Conservation (phyloP, 2,113 vertebrate genomes). For the Tauraco erythrolophus region DNA sequence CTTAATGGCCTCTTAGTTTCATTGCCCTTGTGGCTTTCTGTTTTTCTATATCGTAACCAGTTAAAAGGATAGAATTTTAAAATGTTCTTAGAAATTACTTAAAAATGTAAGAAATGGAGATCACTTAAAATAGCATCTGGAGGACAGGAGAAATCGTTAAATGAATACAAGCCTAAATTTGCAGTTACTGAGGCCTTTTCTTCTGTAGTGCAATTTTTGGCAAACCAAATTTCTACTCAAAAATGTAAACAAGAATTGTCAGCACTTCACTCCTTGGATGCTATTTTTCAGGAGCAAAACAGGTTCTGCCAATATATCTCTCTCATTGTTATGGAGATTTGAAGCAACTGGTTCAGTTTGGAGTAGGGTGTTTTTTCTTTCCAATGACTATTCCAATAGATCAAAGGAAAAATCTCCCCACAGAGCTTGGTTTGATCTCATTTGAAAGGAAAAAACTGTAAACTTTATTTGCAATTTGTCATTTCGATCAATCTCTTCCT, state of each 20-base stretch:
- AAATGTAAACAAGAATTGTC: slow-evolving; percentile 9
- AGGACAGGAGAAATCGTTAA: neutral
- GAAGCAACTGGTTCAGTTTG: neutral
- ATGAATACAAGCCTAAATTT: neutral
- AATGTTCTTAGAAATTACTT: neutral
- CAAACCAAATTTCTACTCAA: neutral
- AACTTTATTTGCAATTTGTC: slow-evolving; percentile 39
- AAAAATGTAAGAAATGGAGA: neutral
- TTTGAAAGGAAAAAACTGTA: slow-evolving; percentile 35
- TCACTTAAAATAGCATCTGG: neutral
- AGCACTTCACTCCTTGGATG: neutral
- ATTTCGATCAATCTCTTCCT: slow-evolving; percentile 16
- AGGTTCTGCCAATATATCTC: neutral
- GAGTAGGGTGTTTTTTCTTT: neutral
- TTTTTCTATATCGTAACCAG: neutral
- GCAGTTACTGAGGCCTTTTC: neutral
- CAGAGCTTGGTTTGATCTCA: neutral
- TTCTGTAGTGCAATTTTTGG: neutral
- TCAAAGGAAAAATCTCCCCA: slow-evolving; percentile 3
- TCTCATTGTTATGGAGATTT: neutral
- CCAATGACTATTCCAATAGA: slow-evolving; percentile 1
- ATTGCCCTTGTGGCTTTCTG: neutral
- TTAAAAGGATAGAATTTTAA: neutral
- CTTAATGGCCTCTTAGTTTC: neutral
- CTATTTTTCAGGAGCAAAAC: neutral